Evolutionary conservation across 2,113 vertebrate species (phyloP).

Genomic region (Thryonomys swinderianus): DNA sequence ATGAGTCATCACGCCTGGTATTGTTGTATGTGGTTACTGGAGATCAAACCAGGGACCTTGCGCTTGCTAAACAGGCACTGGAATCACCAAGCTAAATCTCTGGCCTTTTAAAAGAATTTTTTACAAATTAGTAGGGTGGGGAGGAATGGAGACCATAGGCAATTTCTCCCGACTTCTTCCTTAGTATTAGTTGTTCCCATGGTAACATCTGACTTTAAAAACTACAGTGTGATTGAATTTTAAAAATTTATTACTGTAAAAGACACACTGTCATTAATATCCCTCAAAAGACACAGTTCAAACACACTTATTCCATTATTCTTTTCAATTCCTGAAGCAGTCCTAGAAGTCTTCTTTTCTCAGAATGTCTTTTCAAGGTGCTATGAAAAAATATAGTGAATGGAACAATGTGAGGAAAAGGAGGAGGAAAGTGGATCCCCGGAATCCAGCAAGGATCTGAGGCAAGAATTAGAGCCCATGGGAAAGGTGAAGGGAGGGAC

Average conservation of each 20-base stretch:
- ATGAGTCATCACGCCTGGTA: too few species aligned
- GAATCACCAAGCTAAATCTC: too few species aligned
- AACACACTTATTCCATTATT: neutral
- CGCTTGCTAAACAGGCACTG: too few species aligned
- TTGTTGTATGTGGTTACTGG: too few species aligned
- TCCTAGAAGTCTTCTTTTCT: neutral
- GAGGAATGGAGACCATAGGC: neutral
- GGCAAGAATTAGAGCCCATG: neutral
- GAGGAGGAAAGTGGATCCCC: neutral
- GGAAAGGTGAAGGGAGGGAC: neutral
- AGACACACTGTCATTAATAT: neutral
- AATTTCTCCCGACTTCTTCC: slow-evolving; percentile 8
- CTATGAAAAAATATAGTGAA: neutral
- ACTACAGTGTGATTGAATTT: neutral
- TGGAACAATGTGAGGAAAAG: neutral
- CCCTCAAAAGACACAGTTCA: neutral
- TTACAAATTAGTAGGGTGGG: neutral
- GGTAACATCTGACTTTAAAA: neutral
- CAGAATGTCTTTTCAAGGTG: neutral
- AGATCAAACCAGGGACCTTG: too few species aligned
- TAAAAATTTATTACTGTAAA: neutral
- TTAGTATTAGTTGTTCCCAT: neutral
- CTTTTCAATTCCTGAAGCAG: neutral
- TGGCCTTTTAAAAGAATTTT: neutral
- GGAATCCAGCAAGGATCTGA: neutral